A percentile compares a stretch with the other conserved stretches of the same genome.
phyloP scores from a whole-genome alignment of 2,113 vertebrate species.

The Gallinago undulata region DNA sequence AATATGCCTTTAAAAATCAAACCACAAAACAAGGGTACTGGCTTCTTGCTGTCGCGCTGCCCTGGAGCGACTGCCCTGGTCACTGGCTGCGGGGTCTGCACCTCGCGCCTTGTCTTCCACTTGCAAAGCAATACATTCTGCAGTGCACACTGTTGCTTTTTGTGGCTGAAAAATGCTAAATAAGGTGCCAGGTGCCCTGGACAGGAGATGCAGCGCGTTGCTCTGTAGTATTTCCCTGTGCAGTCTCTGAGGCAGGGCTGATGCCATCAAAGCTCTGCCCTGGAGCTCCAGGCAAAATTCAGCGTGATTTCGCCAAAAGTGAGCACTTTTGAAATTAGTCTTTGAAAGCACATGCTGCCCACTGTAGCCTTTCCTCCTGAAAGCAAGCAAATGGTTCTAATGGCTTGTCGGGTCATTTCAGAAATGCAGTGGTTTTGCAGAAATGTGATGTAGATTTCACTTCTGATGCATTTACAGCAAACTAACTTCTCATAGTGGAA shows the following conservation, averaged over 20 bases:
- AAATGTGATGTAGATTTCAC: not conserved
- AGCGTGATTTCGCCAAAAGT: not conserved
- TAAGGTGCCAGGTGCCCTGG: accelerated
- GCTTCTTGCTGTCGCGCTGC: not conserved
- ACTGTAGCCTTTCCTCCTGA: not conserved
- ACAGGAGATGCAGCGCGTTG: accelerated
- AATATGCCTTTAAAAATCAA: not conserved
- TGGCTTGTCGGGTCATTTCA: not conserved
- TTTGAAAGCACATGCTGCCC: not conserved
- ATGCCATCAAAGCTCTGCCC: not conserved
- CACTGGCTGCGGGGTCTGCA: not conserved
- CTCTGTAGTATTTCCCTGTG: not conserved
- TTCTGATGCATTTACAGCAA: not conserved
- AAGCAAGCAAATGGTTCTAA: no score
- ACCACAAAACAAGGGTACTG: no score
- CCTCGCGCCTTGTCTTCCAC: not conserved
- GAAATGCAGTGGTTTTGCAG: not conserved
- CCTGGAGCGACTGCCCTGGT: accelerated
- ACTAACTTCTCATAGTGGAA: not conserved
- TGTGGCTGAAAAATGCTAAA: not conserved
- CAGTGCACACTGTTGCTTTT: not conserved
- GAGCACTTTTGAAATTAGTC: no score
- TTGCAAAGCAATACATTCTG: accelerated
- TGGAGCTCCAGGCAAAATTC: not conserved
- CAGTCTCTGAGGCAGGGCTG: not conserved